Evolutionary conservation across 1,140 invertebrate species (phyloP), one percentile per base, ranked within the genome.

Genomic region (Phortica variegata): DNA sequence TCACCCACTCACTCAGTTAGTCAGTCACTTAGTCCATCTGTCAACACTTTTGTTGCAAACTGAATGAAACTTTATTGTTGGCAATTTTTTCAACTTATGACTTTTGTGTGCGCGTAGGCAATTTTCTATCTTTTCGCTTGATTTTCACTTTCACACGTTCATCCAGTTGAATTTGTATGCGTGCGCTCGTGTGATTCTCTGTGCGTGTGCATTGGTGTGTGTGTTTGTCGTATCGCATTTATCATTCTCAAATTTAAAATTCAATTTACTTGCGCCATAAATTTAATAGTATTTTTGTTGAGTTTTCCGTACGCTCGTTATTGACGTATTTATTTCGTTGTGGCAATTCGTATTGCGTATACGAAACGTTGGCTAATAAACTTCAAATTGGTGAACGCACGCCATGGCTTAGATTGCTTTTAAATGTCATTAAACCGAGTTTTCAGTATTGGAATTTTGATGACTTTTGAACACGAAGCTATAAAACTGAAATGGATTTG

Each of bases 211-310:
- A 54, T 51, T 43, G 37, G 34, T 12, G 12, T n/a, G 41, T 10
- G 21, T 51, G 61, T n/a, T n/a, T n/a, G n/a, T n/a, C 58, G 54
- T 65, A 54, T 33, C 54, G 38, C 65, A 68, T 68, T 68, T 69
- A 65, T 68, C 63, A 68, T 69, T 69, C 63, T 63, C 63, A 58
- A 68, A 68, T 68, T 68, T 68, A 68, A 68, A 68, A 68, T 68
- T 68, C 63, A 68, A 68, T 68, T 68, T 68, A 68, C 63, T 68
- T 69, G 54, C 65, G 65, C 68, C 65, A 68, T 68, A 68, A 68
- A 68, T 68, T 68, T 68, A 68, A 68, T 68, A 68, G 63, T 10
- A 26, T 26, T 26, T 26, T n/a, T n/a, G n/a, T n/a, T n/a, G n/a
- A n/a, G n/a, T n/a, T n/a, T n/a, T n/a, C n/a, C n/a, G n/a, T n/a